These are phyloP conservation scores for Habrosyne pyritoides DNA, from an alignment of 2,888 invertebrate species.

Conservation along the genomic window DNA sequence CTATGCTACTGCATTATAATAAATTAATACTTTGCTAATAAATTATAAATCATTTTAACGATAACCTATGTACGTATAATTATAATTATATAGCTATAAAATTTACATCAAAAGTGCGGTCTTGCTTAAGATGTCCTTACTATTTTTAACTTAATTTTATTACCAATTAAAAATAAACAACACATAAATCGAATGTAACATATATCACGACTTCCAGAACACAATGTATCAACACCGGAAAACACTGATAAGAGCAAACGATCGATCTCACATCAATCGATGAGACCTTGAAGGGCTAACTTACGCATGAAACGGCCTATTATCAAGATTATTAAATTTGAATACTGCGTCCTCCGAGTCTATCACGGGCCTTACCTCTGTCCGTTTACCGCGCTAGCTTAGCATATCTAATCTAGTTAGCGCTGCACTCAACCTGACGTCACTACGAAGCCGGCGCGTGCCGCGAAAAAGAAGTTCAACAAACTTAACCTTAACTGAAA, in stretches of 20 bases:
- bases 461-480: slow-evolving; percentile 73
- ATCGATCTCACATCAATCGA: slow-evolving; percentile 34
- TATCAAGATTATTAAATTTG: slow-evolving; percentile 45
- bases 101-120: neutral
- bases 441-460: slow-evolving; percentile 65
- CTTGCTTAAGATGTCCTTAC: neutral
- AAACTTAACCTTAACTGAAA: slow-evolving; percentile 64
- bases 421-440: slow-evolving; percentile 64
- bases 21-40: neutral
- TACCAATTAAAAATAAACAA: neutral
- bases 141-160: neutral
- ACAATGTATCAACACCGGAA: slow-evolving; percentile 28
- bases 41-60: neutral
- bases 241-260: slow-evolving; percentile 48
- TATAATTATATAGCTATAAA: neutral
- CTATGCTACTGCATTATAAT: neutral
- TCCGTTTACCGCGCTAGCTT: slow-evolving; percentile 58
- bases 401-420: slow-evolving; percentile 76
- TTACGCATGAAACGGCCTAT: slow-evolving; percentile 49
- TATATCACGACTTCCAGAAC: slow-evolving; percentile 10
- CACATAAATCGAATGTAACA: slow-evolving; percentile 1
- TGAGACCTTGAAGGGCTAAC: slow-evolving; percentile 42
- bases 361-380: slow-evolving; percentile 44
- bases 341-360: slow-evolving; percentile 49
- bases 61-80: neutral